These are phyloP conservation scores for Urocolius indicus DNA, from an alignment of 2,113 vertebrate species.

Conservation along the genomic window DNA sequence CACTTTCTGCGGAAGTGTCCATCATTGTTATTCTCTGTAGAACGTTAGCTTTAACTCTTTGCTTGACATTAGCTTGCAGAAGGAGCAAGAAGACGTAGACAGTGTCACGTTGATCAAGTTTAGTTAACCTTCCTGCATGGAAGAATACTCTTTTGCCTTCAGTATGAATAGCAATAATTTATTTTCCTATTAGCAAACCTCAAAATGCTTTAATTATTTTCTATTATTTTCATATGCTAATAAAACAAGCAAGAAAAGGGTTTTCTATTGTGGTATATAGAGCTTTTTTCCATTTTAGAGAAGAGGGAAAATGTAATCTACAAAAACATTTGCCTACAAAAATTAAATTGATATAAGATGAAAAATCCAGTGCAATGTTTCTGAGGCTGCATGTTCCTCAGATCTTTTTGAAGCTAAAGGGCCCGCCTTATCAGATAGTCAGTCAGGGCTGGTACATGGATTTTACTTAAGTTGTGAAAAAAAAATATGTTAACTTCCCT, in stretches of 20 bases:
- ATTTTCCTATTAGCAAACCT: not conserved
- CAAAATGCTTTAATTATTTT: not conserved
- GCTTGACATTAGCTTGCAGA: not conserved
- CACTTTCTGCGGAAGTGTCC: not conserved
- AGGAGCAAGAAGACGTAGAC: not conserved
- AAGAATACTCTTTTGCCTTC: not conserved
- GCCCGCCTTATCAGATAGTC: not conserved
- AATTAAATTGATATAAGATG: not conserved
- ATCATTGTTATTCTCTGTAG: not conserved
- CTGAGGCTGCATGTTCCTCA: not conserved
- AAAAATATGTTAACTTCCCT: not conserved
- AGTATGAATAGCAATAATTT: not conserved
- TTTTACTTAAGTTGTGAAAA: not conserved
- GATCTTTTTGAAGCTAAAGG: not conserved
- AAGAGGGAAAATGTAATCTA: not conserved
- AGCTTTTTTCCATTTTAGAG: not conserved
- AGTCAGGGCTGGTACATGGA: not conserved
- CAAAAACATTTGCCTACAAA: not conserved
- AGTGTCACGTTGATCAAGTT: not conserved
- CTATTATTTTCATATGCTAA: not conserved
- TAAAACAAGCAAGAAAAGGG: not conserved
- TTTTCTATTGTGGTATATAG: not conserved
- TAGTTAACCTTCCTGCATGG: not conserved
- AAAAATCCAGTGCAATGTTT: not conserved
- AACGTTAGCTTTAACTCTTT: conserved; percentile 32